Evolutionary conservation across 2,888 invertebrate genomes (phyloP), one percentile per base, ranked within the genome.

Genomic region (Sisyra terminalis): DNA sequence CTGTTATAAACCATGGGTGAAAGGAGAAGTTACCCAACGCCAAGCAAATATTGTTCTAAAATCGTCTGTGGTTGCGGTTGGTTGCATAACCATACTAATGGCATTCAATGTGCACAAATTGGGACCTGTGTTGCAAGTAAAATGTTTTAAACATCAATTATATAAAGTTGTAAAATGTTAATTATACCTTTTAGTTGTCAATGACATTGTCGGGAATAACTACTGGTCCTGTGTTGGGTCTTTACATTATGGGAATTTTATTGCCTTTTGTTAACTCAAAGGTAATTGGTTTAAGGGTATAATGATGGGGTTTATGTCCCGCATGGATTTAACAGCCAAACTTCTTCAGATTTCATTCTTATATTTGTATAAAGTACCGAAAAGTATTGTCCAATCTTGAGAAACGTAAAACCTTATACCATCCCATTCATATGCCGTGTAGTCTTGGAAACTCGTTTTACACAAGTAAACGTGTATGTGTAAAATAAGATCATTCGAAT

Each of bases 61-160:
- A 54, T 54, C 69, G 8, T 69, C 78, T 2, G 79, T 80, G n/a
- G 67, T 85, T 3, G 52, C 71, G 1, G 68, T 80, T 48, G 87
- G 87, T 24, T 57, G 68, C 3, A 55, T 82, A 6, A 78, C 79
- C 66, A 71, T 79, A 48, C 71, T 66, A n/a, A 7, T 40, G 1
- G 40, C 31, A 15, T 11, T 29, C 7, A 9, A 29, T 10, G 40
- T 40, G 6, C 29, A n/a, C 15, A 40, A 40, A 31, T 15, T 40
- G 29, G 40, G 40, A 16, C 14, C 29, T n/a, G 24, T 40, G 7
- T 14, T 40, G 14, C 40, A 40, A 11, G 40, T 40, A 31, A n/a
- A 13, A 4, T n/a, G 4, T 13, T 32, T 32, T 32, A 9, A 6
- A 32, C n/a, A 32, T 32, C 3, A 13, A 11, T 32, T 6, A 15